Conservation (phyloP, 37 sponge, comb jelly and placozoan species). For the Axinella damicornis region DNA sequence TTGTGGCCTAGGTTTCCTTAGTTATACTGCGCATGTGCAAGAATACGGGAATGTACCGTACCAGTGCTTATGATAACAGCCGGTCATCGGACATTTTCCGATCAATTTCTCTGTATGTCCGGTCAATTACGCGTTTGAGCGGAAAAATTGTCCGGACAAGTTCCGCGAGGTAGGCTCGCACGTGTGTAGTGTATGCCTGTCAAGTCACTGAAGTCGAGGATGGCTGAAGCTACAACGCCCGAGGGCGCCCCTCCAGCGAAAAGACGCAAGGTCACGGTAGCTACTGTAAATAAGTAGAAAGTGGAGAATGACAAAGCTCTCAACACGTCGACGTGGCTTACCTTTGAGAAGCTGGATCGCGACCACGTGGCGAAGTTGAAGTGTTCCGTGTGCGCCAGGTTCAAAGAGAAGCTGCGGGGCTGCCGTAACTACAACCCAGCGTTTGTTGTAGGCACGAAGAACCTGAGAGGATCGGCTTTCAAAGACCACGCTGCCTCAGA, state of each 20-base stretch:
- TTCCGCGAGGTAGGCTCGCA: too few species aligned
- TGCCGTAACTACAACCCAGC: conserved; percentile 48
- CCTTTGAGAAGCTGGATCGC: conserved; percentile 21
- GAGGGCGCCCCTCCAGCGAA: not conserved
- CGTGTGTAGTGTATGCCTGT: too few species aligned
- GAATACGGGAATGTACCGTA: too few species aligned
- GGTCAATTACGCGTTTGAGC: too few species aligned
- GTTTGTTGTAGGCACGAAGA: conserved; percentile 49
- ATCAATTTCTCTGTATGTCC: too few species aligned
- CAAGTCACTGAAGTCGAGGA: too few species aligned
- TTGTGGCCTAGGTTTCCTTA: too few species aligned
- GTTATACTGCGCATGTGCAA: too few species aligned
- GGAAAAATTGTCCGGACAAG: too few species aligned
- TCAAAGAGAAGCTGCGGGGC: conserved; percentile 3
- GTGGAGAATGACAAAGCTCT: conserved; percentile 25
- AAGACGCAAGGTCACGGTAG: not conserved
- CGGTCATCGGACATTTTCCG: too few species aligned
- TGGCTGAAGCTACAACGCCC: too few species aligned
- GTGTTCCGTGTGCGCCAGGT: conserved; percentile 30
- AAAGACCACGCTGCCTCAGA: conserved; percentile 26
- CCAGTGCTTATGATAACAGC: too few species aligned
- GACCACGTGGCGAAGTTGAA: conserved; percentile 21
- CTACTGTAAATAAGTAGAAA: conserved; percentile 43
- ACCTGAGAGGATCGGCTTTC: conserved; percentile 27
- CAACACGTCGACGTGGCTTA: conserved; percentile 46